Base-by-base conservation (phyloP, 1,140 invertebrate genomes). In the Vollenhovia emeryi region DNA sequence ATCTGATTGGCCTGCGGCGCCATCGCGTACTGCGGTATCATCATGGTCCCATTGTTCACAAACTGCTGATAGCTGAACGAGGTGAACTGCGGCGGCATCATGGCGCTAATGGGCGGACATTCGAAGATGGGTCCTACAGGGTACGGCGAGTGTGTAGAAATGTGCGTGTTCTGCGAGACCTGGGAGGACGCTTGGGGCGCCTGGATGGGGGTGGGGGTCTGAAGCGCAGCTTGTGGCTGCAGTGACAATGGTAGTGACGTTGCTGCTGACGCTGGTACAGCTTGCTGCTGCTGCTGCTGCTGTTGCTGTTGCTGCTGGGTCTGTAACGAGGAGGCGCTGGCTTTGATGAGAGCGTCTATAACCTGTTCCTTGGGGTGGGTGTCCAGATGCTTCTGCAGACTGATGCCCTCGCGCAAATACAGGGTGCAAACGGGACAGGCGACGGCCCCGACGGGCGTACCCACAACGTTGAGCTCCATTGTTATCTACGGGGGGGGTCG, bases 301-400 rank as follows among this genome's bases (percentile, higher is more conserved):
- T 75, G 45, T 2, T 43, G 68, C 36, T 69, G 84, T 1, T 79
- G 71, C 71, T 84, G 86, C 21, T 86, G 88, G 13, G 59, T n/a
- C 8, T 75, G 84, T 6, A 45, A 48, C 30, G 84, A 85, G 43
- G 68, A 68, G 30, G 30, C 45, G 71, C 93, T 94, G 2, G 93
- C 93, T 89, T 96, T 95, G 43, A 97, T 96, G 60, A 98, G 94
- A n/a, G 97, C 97, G 91, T 97, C 97, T 86, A 98, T 98, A 36
- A 98, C 97, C 93, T 98, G 97, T 91, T 98, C 97, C 92, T 98
- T 98, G 30, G 97, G 97, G 95, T 98, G 97, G 8, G 97, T 98
- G 91, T 97, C 96, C 92, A 98, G 95, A 94, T 98, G 97, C 84
- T 96, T 96, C 90, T 97, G 96, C 82, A 98, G 94, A 74, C 96